Evolutionary conservation across 2,797 vertebrate genomes (phyloP), one percentile per base, ranked within the genome.

Genomic region (Sitta carolinensis): DNA sequence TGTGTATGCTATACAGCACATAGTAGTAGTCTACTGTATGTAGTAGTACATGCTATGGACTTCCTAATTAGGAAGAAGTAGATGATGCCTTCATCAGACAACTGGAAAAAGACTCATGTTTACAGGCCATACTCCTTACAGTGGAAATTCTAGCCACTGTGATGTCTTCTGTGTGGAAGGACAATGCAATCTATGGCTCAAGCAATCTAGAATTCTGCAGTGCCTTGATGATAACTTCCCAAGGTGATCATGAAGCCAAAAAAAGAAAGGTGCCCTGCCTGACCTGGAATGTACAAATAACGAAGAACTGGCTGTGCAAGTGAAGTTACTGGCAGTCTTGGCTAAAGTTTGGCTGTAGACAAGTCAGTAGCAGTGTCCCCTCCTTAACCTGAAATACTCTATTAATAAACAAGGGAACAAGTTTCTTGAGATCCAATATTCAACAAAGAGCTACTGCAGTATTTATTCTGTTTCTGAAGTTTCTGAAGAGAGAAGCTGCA

Each of bases 271-370:
- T 32, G 32, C 22, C 22, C 36, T 67, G 54, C 22, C 45, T 51
- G 32, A 59, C n/a, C 7, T 0, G 0, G 7, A 29, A 45, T 9
- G 29, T 16, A 76, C 19, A 38, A 59, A 45, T 34, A 59, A 75
- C 0, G 0, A 58, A 75, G 11, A 66, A 84, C 0, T 66, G 27
- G 18, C 16, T 38, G 38, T 45, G 38, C n/a, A 16, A 8, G 10
- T 38, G 26, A 75, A 67, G 29, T 5, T 52, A 54, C 27, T 51
- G 22, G 5, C 47, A 84, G 47, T 38, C 47, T 76, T 38, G n/a
- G 29, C n/a, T 45, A 19, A 58, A 32, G 22, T 67, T 59, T 51
- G 45, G 32, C 16, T 29, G 29, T 20, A 38, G 16, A 59, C n/a
- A 45, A 38, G 27, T 52, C 38, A 38, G 23, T 11, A 45, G 27